Base-by-base conservation (phyloP, 2,113 vertebrate genomes). In the Astatotilapia flaviijosephi region DNA sequence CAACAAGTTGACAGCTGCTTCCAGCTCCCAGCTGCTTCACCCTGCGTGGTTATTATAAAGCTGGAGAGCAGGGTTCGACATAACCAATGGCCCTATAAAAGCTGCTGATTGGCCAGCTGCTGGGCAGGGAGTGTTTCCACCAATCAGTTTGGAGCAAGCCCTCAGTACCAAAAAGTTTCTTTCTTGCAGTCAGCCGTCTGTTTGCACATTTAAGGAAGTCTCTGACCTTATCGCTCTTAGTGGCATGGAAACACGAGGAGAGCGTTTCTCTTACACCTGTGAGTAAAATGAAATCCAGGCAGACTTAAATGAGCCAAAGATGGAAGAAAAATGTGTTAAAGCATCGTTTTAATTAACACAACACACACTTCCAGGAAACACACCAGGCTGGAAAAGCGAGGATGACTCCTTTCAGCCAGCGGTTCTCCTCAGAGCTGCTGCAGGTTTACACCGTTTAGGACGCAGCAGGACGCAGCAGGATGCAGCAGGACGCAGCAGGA, bases 201-300 rank as follows among this genome's bases (percentile, higher is more conserved):
- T 13, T 68, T 68, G 11, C 60, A 65, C 31, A 21, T 37, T 68
- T 7, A 33, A 62, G 15, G 15, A 62, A 62, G 6, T 21, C 12
- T 40, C n/a, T 70, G 35, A 70, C 7, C 2, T 70, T 23, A 35
- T 35, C 33, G 33, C 33, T 35, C 8, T 35, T 35, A 70, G 62
- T 9, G 11, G 0, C 33, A 1, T 1, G 35, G 7, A 2, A 70
- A 42, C 65, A 13, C 2, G 4, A 68, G 19, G 6, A 37, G 33
- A 3, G 60, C 19, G 11, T 40, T 68, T 14, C 0, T 40, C 62
- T 23, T 9, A 65, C 60, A 40, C 19, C 19, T 68, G 33, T 68
- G 35, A 68, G 33, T 40, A 7, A 37, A 0, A 21, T 68, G 6
- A 68, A 5, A 0, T 21, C 0, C 19, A 37, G 2, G 11, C 60